phyloP scores from a whole-genome alignment of 2,113 vertebrate species.

The Tupaia chinensis region DNA sequence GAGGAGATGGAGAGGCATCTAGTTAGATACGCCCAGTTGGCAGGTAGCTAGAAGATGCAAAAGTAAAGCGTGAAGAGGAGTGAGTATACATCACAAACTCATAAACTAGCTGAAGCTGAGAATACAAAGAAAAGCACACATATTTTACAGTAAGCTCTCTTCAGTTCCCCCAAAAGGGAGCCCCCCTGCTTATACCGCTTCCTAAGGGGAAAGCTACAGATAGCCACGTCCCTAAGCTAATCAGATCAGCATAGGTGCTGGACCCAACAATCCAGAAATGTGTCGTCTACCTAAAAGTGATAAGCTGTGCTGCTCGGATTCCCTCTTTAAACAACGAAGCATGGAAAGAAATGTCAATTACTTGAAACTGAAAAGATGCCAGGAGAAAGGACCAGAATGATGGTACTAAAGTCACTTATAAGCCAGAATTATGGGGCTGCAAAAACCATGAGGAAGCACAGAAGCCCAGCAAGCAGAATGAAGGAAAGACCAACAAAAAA shows the following conservation, averaged over 20 bases:
- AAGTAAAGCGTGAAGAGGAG: neutral
- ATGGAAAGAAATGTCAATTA: conserved; percentile 27
- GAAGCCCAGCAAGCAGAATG: neutral
- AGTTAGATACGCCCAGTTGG: neutral
- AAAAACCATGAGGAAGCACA: neutral
- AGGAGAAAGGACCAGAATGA: neutral
- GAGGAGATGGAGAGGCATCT: neutral
- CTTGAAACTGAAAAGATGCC: neutral
- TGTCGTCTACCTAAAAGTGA: neutral
- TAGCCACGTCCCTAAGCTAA: neutral
- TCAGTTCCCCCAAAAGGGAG: neutral
- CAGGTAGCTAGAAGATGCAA: neutral
- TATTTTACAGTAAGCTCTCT: neutral
- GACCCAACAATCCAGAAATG: neutral
- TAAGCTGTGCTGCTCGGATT: neutral
- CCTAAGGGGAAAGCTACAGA: neutral
- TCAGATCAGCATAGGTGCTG: neutral
- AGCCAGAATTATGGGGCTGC: neutral
- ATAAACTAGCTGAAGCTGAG: neutral
- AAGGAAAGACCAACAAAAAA: neutral
- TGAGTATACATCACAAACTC: neutral
- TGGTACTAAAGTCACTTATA: neutral
- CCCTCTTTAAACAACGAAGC: neutral
- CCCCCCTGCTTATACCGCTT: neutral
- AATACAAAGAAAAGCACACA: neutral